Percentiles rank a stretch among this genome's conserved stretches.
Conservation (phyloP, 2,797 vertebrate genomes). For the Sebastes jordani region DNA sequence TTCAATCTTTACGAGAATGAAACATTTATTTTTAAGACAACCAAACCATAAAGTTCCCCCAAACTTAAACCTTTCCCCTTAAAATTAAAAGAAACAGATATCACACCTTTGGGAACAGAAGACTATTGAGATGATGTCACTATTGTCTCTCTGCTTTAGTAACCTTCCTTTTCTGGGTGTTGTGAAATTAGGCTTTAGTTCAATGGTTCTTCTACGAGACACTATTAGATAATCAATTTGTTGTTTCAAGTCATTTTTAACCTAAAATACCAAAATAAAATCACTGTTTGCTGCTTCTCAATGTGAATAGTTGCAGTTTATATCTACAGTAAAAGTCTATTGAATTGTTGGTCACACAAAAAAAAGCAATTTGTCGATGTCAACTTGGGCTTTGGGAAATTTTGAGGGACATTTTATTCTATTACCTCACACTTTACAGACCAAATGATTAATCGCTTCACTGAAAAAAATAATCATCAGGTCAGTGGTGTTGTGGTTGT, state of each 20-base stretch:
- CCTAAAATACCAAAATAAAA: background rate
- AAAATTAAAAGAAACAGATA: background rate
- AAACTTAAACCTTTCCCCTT: background rate
- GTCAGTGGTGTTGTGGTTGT: too few relatives aligned
- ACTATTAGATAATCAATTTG: background rate
- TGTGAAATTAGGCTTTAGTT: too few relatives aligned
- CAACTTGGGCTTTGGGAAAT: background rate
- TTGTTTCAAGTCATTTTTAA: background rate
- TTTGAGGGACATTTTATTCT: background rate
- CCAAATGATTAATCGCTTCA: too few relatives aligned
- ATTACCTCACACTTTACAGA: background rate
- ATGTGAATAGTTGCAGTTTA: background rate
- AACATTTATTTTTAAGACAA: background rate
- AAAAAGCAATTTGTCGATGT: background rate
- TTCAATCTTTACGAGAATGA: background rate
- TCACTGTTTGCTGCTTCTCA: background rate
- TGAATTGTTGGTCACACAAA: background rate
- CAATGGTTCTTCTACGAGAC: background rate
- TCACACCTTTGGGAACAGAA: background rate
- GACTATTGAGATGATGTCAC: background rate
- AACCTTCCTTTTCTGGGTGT: background rate
- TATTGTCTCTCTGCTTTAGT: background rate
- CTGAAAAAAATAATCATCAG: too few relatives aligned
- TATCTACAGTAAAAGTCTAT: background rate
- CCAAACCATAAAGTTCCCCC: too few relatives aligned